Conservation (phyloP, 2,888 invertebrate genomes). For the Dasysyrphus tricinctus region DNA sequence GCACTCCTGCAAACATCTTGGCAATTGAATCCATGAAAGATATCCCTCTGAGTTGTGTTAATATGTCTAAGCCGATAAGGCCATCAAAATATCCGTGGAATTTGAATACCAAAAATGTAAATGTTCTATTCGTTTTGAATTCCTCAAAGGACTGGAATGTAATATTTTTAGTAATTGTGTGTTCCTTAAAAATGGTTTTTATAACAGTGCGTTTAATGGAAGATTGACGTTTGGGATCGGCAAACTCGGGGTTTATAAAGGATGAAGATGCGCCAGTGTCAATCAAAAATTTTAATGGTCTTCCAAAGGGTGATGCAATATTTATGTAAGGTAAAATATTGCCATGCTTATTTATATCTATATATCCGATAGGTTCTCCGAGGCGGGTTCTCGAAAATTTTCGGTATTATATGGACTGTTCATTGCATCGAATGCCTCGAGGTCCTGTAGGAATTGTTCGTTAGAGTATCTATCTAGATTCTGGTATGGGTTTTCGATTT, state of each 20-base stretch:
- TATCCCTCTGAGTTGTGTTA: too few species aligned
- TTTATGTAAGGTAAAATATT: not conserved
- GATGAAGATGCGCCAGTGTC: not conserved
- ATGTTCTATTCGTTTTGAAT: too few species aligned
- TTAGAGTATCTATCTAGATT: not conserved
- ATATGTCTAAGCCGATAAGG: conserved; percentile 18
- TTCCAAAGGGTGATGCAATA: not conserved
- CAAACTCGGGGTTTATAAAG: not conserved
- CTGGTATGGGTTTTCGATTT: not conserved
- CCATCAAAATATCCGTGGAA: conserved; percentile 53
- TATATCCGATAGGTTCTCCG: not conserved
- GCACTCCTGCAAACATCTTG: too few species aligned
- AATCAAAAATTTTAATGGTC: not conserved
- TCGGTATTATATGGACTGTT: not conserved
- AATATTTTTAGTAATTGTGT: not conserved
- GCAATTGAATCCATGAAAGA: too few species aligned
- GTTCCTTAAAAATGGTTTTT: conserved; percentile 27
- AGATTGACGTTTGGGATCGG: not conserved
- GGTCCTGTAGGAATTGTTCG: not conserved
- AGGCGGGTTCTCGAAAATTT: not conserved
- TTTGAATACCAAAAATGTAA: conserved; percentile 23
- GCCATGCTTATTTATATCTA: not conserved
- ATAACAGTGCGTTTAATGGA: conserved; percentile 5
- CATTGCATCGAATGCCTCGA: not conserved
- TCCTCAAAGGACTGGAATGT: too few species aligned